Conservation (phyloP, 2,888 invertebrate genomes). For the Melipona bicolor region DNA sequence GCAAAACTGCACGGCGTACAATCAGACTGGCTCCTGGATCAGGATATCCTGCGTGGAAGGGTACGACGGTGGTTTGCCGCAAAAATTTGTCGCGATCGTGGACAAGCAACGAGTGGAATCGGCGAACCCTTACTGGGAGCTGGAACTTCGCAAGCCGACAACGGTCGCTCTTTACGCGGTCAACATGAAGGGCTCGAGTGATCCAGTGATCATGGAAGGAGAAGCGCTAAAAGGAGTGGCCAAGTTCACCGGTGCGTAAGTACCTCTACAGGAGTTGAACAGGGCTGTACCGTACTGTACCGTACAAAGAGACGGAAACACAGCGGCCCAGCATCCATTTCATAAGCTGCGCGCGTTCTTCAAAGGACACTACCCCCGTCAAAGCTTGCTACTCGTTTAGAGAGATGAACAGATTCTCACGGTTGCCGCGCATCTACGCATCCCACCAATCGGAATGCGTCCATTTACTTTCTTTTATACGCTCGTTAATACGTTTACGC, state of each 20-base stretch:
- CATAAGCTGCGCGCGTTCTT: neutral
- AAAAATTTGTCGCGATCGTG: conserved; percentile 89
- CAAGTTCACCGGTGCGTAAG: conserved; percentile 79
- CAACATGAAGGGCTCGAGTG: conserved; percentile 94
- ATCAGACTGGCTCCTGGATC: conserved; percentile 93
- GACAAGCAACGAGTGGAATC: conserved; percentile 80
- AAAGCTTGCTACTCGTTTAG: conserved; percentile 5
- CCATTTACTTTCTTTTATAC: neutral
- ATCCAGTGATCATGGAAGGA: conserved; percentile 92
- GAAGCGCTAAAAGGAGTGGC: conserved; percentile 94
- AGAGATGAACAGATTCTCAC: neutral
- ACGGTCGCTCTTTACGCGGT: conserved; percentile 92
- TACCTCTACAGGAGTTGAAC: conserved; percentile 37
- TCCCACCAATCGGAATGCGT: neutral
- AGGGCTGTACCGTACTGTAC: neutral
- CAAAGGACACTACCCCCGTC: neutral
- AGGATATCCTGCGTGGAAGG: conserved; percentile 95
- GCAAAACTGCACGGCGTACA: conserved; percentile 94
- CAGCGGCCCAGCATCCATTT: neutral
- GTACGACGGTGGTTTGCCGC: conserved; percentile 94
- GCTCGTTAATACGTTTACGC: neutral
- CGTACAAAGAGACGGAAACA: neutral
- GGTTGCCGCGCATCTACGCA: neutral
- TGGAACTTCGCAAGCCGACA: conserved; percentile 81
- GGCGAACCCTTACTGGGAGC: conserved; percentile 79